Evolutionary conservation across 2,888 invertebrate genomes (phyloP).

Genomic region (Helobdella robusta): DNA sequence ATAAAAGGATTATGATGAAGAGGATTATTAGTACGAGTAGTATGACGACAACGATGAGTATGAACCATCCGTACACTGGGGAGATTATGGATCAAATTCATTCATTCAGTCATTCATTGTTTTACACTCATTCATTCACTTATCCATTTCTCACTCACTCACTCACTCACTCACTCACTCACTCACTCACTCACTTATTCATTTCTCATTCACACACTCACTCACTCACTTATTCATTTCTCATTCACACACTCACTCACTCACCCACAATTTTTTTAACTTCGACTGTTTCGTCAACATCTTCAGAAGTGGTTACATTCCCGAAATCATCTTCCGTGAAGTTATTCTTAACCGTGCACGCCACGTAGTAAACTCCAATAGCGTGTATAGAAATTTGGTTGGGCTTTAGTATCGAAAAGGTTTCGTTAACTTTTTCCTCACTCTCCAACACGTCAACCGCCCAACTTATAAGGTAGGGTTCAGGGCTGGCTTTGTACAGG

Average conservation of each 20-base stretch:
- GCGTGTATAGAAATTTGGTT: too few species aligned
- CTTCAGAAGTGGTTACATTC: too few species aligned
- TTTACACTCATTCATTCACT: background rate
- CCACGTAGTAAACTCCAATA: too few species aligned
- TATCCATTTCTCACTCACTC: background rate
- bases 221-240: background rate
- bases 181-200: slow-evolving; percentile 8
- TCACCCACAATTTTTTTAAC: background rate
- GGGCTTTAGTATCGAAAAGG: too few species aligned
- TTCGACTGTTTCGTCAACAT: background rate
- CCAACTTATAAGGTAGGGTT: too few species aligned
- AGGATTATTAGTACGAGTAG: background rate
- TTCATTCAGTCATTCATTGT: background rate
- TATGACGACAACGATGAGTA: background rate
- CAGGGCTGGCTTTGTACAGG: too few species aligned
- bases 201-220: too few species aligned
- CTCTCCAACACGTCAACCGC: too few species aligned
- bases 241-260: background rate
- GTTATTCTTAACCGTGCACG: too few species aligned
- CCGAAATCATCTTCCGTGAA: too few species aligned
- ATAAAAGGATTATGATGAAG: background rate
- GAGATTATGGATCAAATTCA: too few species aligned
- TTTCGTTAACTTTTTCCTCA: too few species aligned
- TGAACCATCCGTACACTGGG: background rate
- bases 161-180: background rate